Percentiles rank a stretch among this genome's conserved stretches.
phyloP scores from a whole-genome alignment of 2,113 vertebrate species.

The Genyomyrus donnyi region DNA sequence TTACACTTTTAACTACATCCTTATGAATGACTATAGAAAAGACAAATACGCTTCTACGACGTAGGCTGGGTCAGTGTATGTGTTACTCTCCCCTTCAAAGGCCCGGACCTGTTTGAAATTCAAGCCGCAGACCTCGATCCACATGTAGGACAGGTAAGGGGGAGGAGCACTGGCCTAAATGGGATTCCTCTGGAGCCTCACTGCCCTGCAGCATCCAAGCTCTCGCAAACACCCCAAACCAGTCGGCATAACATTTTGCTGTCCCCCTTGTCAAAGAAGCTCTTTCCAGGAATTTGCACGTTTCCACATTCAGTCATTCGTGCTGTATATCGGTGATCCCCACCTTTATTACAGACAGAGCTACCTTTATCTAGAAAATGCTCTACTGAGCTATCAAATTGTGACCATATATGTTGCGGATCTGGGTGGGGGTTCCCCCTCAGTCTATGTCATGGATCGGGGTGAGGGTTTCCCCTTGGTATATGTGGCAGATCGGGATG shows the following conservation, averaged over 20 bases:
- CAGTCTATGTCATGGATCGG: not conserved
- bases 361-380: not conserved
- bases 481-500: not conserved
- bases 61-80: conserved; percentile 64
- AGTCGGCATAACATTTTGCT: not conserved
- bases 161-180: conserved; percentile 60
- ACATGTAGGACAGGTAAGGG: conserved; percentile 58
- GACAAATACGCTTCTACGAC: conserved; percentile 74
- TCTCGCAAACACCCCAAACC: conserved; percentile 33
- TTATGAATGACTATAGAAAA: conserved; percentile 70
- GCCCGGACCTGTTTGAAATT: conserved; percentile 64
- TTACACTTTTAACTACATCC: conserved; percentile 61
- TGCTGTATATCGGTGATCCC: not conserved
- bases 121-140: conserved; percentile 62
- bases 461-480: not conserved
- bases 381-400: not conserved
- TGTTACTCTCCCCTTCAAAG: conserved; percentile 72
- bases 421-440: not conserved
- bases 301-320: not conserved
- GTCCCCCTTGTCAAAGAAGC: not conserved
- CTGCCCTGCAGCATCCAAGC: conserved; percentile 49
- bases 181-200: conserved; percentile 49
- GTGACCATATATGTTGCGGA: not conserved
- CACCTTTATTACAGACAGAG: not conserved
- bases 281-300: not conserved